Base-by-base conservation (phyloP, 1,140 invertebrate genomes). In the Stenopsyche tienmushanensis region DNA sequence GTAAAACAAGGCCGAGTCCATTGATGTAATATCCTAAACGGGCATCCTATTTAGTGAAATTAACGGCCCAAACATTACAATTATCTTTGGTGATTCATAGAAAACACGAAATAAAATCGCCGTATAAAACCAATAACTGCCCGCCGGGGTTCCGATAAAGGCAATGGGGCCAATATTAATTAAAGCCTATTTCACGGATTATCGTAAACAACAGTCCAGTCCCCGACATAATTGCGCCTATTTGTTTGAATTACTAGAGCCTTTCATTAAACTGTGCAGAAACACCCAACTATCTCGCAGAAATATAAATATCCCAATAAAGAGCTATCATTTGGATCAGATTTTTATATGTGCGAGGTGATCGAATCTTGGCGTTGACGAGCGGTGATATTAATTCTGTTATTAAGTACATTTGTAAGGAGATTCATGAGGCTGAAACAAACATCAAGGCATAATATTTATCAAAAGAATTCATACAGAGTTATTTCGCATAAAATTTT, bases 101-200 rank as follows among this genome's bases (percentile, higher is more conserved):
- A 54, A 54, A 54, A 25, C 52, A 24, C 52, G 53, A 25, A 57
- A 57, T 57, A 57, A 57, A 57, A 57, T 42, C 53, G 57, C 24
- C 57, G 42, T 23, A 29, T 47, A 60, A 60, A 60, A 49, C 57
- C 57, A 47, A 60, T 60, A 60, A 60, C 41, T 42, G 54, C 39
- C 10, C n/a, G 13, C 26, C 10, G 34, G 5, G 26, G 47, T 23
- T 18, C 21, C 57, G 57, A 60, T 60, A 60, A 60, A 49, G 57
- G 57, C 57, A 49, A 47, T 42, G n/a, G 54, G 54, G 26, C 54
- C 57, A n/a, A 47, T 60, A 60, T 60, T 60, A 60, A 60, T 60
- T 60, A 47, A 26, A 26, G 34, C 42, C 57, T 44, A 24, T 60
- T 60, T 47, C 42, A 25, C 57, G 57, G 57, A 60, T 60, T 60